Base-by-base conservation (phyloP, 1,140 invertebrate species). In the Antheraea mylitta region DNA sequence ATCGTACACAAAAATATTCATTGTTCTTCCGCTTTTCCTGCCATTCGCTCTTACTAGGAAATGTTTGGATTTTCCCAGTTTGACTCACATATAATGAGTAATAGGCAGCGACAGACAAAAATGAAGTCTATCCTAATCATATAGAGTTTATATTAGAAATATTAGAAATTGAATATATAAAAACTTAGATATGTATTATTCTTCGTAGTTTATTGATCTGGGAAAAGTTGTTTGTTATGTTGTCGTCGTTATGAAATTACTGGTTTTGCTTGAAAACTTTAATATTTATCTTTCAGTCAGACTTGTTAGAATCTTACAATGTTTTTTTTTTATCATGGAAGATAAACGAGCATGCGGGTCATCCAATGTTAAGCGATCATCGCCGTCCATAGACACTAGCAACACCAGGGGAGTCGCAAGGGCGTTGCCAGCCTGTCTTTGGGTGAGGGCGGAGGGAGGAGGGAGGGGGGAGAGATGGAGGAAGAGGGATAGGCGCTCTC, bases 11-110 rank as follows among this genome's bases (percentile, higher is more conserved):
- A 53, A 42, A 53, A 53, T 53, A 53, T 53, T 53, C 45, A 53
- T 53, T 53, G 45, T 53, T 53, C 45, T 53, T 53, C 45, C 45
- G 45, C 45, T 53, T 53, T 53, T 53, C 45, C 45, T 53, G 45
- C 10, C 45, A 13, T 16, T 53, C 45, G 45, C 45, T 53, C 45
- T 53, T 53, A 13, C 45, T 53, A 53, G 45, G 45, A 53, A 53
- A 53, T 16, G 45, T 53, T 53, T 13, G 45, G 45, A 53, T 53
- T 53, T 53, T 16, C 45, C 45, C 45, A 53, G 45, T 53, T 53
- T 53, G 45, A 53, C 45, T 53, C 45, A 53, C 11, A 53, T n/a
- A 53, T 53, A 53, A 53, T 53, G 45, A 53, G 45, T 53, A 53
- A 53, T 53, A 53, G 45, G 45, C 45, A 16, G 11, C 16, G 45